Evolutionary conservation across 92 coral and sea anemone species (phyloP), one percentile per base, ranked within the genome.

Genomic region (Umimayanthus chanpuru): DNA sequence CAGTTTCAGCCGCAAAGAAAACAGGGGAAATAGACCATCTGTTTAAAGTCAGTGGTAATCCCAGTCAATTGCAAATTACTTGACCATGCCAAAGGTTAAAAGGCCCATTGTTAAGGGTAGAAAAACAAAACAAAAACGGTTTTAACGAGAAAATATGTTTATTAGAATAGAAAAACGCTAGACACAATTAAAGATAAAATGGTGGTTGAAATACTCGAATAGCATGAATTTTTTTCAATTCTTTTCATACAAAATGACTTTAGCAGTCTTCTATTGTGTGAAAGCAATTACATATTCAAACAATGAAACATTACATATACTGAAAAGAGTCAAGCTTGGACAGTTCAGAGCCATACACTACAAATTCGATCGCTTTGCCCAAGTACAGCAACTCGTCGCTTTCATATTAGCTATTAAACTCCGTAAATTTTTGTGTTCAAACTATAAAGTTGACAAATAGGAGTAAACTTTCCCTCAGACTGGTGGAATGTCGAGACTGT

Each of bases 31-130:
- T 43, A 2, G 32, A 29, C 32, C 81, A 77, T 77, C 81, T 77
- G 81, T 77, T 77, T 77, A 43, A 25, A 43, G 61, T 77, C 81
- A 23, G 20, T n/a, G 36, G 56, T 43, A 77, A 77, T 43, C 53
- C 30, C 36, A 41, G 30, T 40, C 81, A 77, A 77, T 41, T 77
- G 56, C 81, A 23, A 47, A 44, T 77, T 11, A 43, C 81, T 39
- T 47, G 61, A 77, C 23, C 39, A 5, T 7, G 66, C 36, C 36
- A 78, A 49, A 78, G 81, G 81, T 78, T 78, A 78, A 78, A 78
- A 29, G 76, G 18, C 6, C 40, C 76, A 29, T 72, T 61, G 76
- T 72, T 23, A 72, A 70, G 15, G 0, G 11, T 25, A 29, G 41
- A 41, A 41, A 20, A 76, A 21, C 32, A 2, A 40, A 77, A 78